Base-by-base conservation (phyloP, 2,888 invertebrate genomes). In the Octonoba sinensis region DNA sequence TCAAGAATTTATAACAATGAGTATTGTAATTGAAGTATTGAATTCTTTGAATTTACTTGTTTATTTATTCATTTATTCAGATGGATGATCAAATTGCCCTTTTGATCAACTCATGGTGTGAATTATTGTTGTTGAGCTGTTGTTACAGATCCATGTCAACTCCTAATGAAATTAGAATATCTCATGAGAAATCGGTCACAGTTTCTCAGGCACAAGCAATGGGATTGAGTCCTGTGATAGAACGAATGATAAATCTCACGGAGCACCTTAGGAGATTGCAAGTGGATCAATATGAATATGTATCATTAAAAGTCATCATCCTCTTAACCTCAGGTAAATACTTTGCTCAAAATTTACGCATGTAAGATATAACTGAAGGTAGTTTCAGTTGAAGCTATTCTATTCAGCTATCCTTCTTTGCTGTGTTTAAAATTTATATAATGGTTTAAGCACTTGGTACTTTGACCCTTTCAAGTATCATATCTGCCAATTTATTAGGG, bases 51-150 rank as follows among this genome's bases (percentile, higher is more conserved):
- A 36, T 36, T 8, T 16, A 2, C 16, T 54, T 18, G 15, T 15
- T 16, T 54, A 4, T 54, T 3, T 11, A 12, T 18, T 18, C n/a
- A 54, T n/a, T 51, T 18, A n/a, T 81, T 49, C 89, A 96, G 96
- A 97, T 97, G 89, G 98, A 98, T 90, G 98, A 98, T 91, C 98
- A 98, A 91, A 98, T 97, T 87, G 94, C 96, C 87, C 91, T 98
- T 87, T 92, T 98, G 85, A 97, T 98, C 87, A 98, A 98, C 90
- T 96, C 97, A 84, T 98, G 98, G 98, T 97, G 97, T 89, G 96
- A 96, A 90, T 90, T 96, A 86, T 89, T 96, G 86, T 91, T 96
- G 84, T 93, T 96, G 88, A 96, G 96, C 67, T 96, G 96, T 90
- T 96, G 96, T 89, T 97, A 96, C 91, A 94, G 96, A 84, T 97